Evolutionary conservation across 2,888 invertebrate species (phyloP).

Genomic region (Hydrotaea cyrtoneurina): DNA sequence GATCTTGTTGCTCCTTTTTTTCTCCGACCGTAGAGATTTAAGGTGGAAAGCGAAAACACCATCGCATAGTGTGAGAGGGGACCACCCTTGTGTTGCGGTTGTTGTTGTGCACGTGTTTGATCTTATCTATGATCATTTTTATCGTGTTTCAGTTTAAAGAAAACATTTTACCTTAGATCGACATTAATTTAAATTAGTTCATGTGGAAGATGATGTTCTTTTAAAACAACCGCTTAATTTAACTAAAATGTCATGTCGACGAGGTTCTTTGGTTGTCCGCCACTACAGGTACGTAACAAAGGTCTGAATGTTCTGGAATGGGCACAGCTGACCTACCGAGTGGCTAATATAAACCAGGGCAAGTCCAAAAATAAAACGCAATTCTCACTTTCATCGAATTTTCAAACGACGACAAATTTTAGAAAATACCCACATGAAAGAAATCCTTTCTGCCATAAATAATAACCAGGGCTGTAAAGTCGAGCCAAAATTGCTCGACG

Average conservation of each 20-base stretch:
- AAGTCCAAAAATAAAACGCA: no score
- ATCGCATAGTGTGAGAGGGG: constrained; percentile 17
- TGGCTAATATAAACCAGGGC: no score
- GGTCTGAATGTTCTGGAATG: no score
- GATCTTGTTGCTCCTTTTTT: background rate
- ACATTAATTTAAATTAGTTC: constrained; percentile 15
- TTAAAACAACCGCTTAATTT: constrained; percentile 31
- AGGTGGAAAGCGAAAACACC: background rate
- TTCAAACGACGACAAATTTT: no score
- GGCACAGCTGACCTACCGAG: no score
- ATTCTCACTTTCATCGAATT: no score
- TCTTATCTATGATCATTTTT: constrained; percentile 54
- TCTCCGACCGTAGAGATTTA: background rate
- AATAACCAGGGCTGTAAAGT: no score
- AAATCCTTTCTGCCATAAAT: no score
- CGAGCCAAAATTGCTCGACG: no score
- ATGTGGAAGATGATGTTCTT: background rate
- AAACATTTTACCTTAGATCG: background rate
- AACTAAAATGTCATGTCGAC: background rate
- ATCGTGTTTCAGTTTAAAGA: constrained; percentile 44
- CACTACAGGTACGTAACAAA: no score
- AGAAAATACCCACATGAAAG: no score
- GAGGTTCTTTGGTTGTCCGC: no score
- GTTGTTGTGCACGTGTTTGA: constrained; percentile 20
- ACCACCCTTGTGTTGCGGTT: constrained; percentile 49